Evolutionary conservation across 2,113 vertebrate species (phyloP), one percentile per base, ranked within the genome.

Genomic region (Serinus canaria): DNA sequence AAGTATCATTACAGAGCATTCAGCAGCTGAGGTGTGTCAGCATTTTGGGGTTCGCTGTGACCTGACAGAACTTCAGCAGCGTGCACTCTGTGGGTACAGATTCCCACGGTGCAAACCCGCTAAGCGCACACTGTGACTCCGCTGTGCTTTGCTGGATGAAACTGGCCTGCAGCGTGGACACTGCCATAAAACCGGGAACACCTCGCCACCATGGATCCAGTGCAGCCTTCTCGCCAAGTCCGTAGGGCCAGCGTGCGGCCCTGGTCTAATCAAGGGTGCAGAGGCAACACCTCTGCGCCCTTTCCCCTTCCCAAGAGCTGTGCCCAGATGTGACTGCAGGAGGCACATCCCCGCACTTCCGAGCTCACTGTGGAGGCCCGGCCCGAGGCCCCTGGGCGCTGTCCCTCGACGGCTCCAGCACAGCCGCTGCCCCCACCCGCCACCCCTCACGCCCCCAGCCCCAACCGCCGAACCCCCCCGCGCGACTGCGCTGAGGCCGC

Each of bases 381-480:
- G 14, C 22, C 37, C 59, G 6, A 7, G 10, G 39, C 47, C 33
- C 7, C 31, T 4, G 4, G 1, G 1, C 5, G 1, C 63, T 21
- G 20, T n/a, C 41, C 37, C 19, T 13, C 27, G 13, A 14, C 37
- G 20, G 10, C 17, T 9, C 27, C 2, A 22, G 3, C 33, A 2
- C 7, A 18, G 6, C 24, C 15, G 16, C 37, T 19, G 17, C 15
- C 21, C 27, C 52, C 16, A 28, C 52, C 16, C 52, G 4, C 28
- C 8, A 5, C 11, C 11, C 37, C 24, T 1, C 50, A 7, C 17
- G 2, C 9, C 8, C 44, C 13, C n/a, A 7, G 7, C n/a, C 25
- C 68, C 15, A 20, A 4, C 6, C 6, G 1, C 13, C 3, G 7
- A 3, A 16, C 10, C 6, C 1, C 7, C 4, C 8, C 19, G 2